A percentile compares a stretch with the other conserved stretches of the same genome.
Conservation (phyloP, 2,113 vertebrate species). For the Plecotus auritus region DNA sequence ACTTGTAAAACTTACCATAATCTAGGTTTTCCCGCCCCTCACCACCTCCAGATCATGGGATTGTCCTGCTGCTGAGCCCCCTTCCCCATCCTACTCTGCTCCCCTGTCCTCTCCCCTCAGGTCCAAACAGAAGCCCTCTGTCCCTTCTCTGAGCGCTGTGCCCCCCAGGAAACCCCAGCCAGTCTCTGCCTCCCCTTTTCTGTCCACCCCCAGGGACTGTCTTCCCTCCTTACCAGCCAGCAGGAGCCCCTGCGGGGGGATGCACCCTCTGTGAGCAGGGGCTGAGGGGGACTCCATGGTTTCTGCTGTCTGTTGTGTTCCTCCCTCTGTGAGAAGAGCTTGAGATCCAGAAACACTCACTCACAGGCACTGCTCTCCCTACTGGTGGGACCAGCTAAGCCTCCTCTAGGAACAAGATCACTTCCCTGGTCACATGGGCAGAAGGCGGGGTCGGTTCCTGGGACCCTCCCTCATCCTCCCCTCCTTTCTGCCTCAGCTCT, state of each 20-base stretch:
- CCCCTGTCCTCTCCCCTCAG: no score
- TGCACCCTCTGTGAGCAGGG: fast-evolving
- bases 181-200: not conserved
- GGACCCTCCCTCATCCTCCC: no score
- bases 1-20: not conserved
- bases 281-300: not conserved
- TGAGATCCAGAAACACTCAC: not conserved
- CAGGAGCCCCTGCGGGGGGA: not conserved
- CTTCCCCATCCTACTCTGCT: fast-evolving
- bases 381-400: not conserved
- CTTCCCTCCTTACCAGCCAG: not conserved
- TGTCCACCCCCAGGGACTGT: fast-evolving
- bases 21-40: no score
- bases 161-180: not conserved
- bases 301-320: not conserved
- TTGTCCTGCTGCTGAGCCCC: not conserved
- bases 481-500: not conserved
- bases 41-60: not conserved
- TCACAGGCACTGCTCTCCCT: not conserved
- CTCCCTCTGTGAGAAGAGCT: not conserved
- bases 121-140: no score
- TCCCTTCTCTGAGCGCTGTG: not conserved
- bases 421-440: not conserved
- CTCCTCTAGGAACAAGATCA: not conserved
- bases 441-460: not conserved